Conservation (phyloP, 1,140 invertebrate species). For the Megathymus violae region DNA sequence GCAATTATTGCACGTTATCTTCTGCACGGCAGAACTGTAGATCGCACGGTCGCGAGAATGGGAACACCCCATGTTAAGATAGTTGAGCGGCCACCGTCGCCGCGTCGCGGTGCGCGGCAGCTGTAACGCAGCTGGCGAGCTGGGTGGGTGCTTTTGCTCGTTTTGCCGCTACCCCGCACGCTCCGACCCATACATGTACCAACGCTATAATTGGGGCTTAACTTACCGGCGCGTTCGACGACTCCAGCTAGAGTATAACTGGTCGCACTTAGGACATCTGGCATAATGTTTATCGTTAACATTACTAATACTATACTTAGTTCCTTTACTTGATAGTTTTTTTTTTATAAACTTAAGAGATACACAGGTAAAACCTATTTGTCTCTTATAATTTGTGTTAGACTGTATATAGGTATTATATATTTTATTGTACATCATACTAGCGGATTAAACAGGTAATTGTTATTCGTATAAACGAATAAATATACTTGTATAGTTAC, state of each 20-base stretch:
- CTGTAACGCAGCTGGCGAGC: conserved; percentile 69
- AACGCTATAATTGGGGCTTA: conserved; percentile 38
- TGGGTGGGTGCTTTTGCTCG: conserved; percentile 57
- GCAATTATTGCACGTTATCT: not conserved
- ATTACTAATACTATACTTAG: conserved; percentile 9
- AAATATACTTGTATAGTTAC: too few relatives aligned
- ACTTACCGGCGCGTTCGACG: conserved; percentile 34
- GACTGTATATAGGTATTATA: too few relatives aligned
- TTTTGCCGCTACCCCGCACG: conserved; percentile 61
- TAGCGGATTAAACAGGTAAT: too few relatives aligned
- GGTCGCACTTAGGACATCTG: conserved; percentile 41
- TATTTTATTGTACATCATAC: too few relatives aligned
- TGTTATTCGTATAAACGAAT: too few relatives aligned
- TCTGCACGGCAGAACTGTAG: not conserved
- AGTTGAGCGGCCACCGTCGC: conserved; percentile 40
- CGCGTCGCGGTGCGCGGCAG: too few relatives aligned
- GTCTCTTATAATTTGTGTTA: too few relatives aligned
- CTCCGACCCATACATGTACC: conserved; percentile 38
- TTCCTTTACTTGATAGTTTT: not conserved
- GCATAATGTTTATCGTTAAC: conserved; percentile 35
- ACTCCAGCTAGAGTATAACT: conserved; percentile 42
- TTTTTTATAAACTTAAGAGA: too few relatives aligned
- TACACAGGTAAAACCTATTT: too few relatives aligned
- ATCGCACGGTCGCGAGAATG: conserved; percentile 1
- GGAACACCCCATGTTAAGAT: conserved; percentile 41